These are phyloP conservation scores for Euclidia mi DNA, from an alignment of 2,888 invertebrate species.

Conservation along the genomic window DNA sequence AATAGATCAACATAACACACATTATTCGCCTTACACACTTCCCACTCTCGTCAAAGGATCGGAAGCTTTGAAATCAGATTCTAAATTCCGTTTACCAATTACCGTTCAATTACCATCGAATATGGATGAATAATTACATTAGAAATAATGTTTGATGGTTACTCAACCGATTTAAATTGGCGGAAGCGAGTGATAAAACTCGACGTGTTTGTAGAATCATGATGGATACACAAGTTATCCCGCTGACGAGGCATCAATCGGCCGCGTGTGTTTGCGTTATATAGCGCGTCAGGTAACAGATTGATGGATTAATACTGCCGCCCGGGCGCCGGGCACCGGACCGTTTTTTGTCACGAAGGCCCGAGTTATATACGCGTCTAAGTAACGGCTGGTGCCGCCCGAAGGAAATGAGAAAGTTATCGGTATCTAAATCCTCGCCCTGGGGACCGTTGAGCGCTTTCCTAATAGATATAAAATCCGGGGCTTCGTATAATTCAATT, in stretches of 20 bases:
- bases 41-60: constrained; percentile 30
- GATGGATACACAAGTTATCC: too few species aligned
- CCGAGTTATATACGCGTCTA: constrained; percentile 72
- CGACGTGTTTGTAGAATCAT: too few species aligned
- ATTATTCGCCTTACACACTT: constrained; percentile 47
- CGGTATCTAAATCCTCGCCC: constrained; percentile 85
- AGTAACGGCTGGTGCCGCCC: constrained; percentile 73
- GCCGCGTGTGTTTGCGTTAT: too few species aligned
- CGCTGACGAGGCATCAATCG: too few species aligned
- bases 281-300: constrained; percentile 75
- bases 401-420: constrained; percentile 89
- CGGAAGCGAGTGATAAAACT: too few species aligned
- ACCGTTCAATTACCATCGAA: not conserved
- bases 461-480: constrained; percentile 88
- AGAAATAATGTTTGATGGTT: too few species aligned
- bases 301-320: constrained; percentile 77
- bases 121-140: too few species aligned
- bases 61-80: constrained; percentile 19
- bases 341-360: constrained; percentile 68
- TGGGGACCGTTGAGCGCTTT: constrained; percentile 80
- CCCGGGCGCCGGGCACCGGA: constrained; percentile 65
- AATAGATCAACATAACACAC: constrained; percentile 56
- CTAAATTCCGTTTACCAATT: constrained; percentile 21
- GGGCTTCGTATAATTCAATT: constrained; percentile 85
- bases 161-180: too few species aligned